These are phyloP conservation scores for Megaceryle torquata DNA, from an alignment of 2,113 vertebrate genomes.

Conservation along the genomic window DNA sequence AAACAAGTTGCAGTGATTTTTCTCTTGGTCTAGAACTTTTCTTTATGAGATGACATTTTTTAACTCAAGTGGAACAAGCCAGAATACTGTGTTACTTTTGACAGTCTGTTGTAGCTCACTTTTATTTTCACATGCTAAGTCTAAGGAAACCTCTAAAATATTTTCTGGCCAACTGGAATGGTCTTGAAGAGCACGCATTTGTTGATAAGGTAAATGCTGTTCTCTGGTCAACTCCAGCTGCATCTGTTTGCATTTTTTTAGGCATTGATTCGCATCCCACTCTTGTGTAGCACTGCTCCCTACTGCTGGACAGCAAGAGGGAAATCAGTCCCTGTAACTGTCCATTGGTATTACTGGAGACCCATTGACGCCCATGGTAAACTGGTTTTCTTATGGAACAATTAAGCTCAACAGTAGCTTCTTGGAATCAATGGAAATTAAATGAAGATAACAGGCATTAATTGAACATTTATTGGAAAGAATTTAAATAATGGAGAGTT, in stretches of 20 bases:
- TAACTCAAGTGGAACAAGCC: not conserved
- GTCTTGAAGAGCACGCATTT: not conserved
- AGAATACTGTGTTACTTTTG: not conserved
- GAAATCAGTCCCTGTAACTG: not conserved
- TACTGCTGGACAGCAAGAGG: not conserved
- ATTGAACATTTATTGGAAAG: constrained; percentile 44
- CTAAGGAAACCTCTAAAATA: not conserved
- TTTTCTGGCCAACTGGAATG: not conserved
- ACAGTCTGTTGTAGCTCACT: not conserved
- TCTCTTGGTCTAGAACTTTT: not conserved
- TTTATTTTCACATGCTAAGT: not conserved
- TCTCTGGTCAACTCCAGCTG: not conserved
- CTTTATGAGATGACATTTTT: not conserved
- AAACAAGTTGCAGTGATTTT: not conserved
- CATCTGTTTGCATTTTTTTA: constrained; percentile 13
- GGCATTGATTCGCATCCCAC: not conserved
- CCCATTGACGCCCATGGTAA: not conserved
- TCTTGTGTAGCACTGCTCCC: not conserved
- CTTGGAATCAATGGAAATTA: constrained; percentile 56
- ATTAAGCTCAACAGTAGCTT: constrained; percentile 25
- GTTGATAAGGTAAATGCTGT: not conserved
- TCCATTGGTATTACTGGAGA: not conserved
- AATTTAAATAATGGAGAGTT: not conserved
- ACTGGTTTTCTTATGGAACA: not conserved
- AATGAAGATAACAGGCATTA: constrained; percentile 41